Evolutionary conservation across 2,888 invertebrate species (phyloP), one percentile per base, ranked within the genome.

Genomic region (Chaitophorus viminalis): DNA sequence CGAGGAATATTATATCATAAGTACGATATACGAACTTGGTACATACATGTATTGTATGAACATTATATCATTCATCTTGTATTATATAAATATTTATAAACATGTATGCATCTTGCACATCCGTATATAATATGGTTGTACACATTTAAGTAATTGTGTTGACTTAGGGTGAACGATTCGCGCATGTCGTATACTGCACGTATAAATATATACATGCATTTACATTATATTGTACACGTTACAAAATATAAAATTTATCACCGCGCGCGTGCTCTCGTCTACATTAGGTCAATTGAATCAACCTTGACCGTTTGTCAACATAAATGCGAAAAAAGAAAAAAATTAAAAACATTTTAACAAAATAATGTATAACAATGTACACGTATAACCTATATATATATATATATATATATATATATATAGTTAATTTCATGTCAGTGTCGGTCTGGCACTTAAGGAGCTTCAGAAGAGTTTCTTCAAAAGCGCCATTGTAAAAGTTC

Each of bases 211-310:
- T 54, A 18, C 3, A 18, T 60, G 65, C n/a, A n/a, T 65, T 8
- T 72, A 17, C 14, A 14, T 46, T 36, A 11, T 33, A 14, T 3
- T 18, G 18, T 72, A 29, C 31, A 29, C 3, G 18, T 9, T 46
- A 46, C 5, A 46, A 46, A 1, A 14, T 1, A 5, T 18, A 9
- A 31, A 33, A 36, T 76, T n/a, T 46, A 29, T 76, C 14, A 76
- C 1, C 14, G 17, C 17, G 46, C 46, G 29, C 17, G 39, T 21
- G 39, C 39, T 39, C 29, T 21, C 39, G 39, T 68, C 39, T 6
- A 33, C 52, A 72, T 82, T 36, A n/a, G 74, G 74, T 74, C 74
- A 82, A 82, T 82, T 82, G 21, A 82, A 74, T 82, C 54, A 54
- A 54, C 82, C 74, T 82, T 74, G 82, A 74, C 33, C 74, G 54